These are phyloP conservation scores for Spicauda simplicius DNA, from an alignment of 2,888 invertebrate species.

Conservation along the genomic window DNA sequence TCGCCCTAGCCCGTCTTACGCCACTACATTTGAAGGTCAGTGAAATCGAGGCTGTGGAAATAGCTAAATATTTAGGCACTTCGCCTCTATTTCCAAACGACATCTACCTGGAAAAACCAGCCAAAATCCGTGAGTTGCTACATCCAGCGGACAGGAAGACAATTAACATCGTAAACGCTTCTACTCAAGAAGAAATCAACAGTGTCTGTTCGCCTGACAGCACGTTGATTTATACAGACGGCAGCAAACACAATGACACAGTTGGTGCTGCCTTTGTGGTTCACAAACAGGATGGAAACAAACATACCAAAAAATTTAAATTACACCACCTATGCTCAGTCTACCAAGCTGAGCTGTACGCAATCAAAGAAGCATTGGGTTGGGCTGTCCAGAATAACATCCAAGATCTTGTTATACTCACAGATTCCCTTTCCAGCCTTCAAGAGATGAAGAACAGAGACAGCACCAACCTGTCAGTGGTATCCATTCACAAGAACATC, in stretches of 20 bases:
- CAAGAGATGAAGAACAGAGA: no score
- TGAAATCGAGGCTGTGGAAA: background rate
- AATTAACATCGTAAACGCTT: background rate
- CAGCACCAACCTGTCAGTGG: no score
- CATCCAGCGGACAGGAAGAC: background rate
- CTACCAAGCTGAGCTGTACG: no score
- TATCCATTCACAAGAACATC: no score
- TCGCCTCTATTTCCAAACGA: background rate
- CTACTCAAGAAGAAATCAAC: slow-evolving; percentile 2
- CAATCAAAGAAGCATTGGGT: no score
- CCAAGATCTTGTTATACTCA: slow-evolving; percentile 5
- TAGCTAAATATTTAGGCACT: background rate
- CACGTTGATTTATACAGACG: slow-evolving; percentile 21
- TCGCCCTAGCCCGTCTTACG: background rate
- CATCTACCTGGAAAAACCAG: no score
- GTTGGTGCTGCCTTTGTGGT: slow-evolving; percentile 21
- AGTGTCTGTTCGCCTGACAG: background rate
- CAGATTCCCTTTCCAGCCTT: no score
- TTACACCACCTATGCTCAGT: no score
- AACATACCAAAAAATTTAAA: no score
- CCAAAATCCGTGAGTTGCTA: background rate
- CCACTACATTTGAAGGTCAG: background rate
- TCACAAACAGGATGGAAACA: background rate
- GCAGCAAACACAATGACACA: slow-evolving; percentile 15
- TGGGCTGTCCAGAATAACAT: slow-evolving; percentile 3